A percentile compares a stretch with the other conserved stretches of the same genome.
Evolutionary conservation across 1,140 invertebrate genomes (phyloP).

Genomic region (Bombus terrestris): DNA sequence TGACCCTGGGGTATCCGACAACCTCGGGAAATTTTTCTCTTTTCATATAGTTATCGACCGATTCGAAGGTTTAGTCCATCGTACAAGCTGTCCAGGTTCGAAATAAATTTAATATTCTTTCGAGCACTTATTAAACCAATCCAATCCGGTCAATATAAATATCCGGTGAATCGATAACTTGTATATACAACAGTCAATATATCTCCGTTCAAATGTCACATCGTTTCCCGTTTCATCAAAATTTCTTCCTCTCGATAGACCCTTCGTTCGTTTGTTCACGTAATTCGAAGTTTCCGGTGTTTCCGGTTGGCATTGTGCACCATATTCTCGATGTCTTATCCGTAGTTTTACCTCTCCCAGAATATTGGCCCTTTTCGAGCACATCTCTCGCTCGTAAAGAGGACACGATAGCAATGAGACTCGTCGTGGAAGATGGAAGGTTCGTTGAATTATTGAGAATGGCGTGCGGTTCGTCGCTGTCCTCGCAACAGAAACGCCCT

Average conservation of each 20-base stretch:
- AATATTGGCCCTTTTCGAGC: slow-evolving; percentile 5
- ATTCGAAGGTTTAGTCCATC: not conserved
- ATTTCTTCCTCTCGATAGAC: not conserved
- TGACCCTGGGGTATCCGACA: not conserved
- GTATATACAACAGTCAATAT: no score
- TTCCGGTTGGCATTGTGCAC: not conserved
- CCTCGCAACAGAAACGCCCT: slow-evolving; percentile 46
- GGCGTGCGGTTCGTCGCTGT: slow-evolving; percentile 71
- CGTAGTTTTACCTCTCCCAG: not conserved
- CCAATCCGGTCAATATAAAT: not conserved
- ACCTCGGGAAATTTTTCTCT: not conserved
- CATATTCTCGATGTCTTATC: not conserved
- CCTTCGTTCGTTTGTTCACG: not conserved
- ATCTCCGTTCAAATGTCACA: not conserved
- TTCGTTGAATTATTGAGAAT: slow-evolving; percentile 80
- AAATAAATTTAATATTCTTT: not conserved
- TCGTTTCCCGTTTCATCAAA: not conserved
- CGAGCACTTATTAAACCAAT: not conserved
- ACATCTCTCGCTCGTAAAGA: slow-evolving; percentile 21
- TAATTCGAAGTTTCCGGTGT: not conserved
- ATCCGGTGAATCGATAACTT: not conserved
- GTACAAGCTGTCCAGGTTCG: not conserved
- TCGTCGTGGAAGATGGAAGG: slow-evolving; percentile 75
- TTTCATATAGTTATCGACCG: not conserved
- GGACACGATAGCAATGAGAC: slow-evolving; percentile 49